Evolutionary conservation across 2,888 invertebrate species (phyloP).

Genomic region (Caenorhabditis sp.): DNA sequence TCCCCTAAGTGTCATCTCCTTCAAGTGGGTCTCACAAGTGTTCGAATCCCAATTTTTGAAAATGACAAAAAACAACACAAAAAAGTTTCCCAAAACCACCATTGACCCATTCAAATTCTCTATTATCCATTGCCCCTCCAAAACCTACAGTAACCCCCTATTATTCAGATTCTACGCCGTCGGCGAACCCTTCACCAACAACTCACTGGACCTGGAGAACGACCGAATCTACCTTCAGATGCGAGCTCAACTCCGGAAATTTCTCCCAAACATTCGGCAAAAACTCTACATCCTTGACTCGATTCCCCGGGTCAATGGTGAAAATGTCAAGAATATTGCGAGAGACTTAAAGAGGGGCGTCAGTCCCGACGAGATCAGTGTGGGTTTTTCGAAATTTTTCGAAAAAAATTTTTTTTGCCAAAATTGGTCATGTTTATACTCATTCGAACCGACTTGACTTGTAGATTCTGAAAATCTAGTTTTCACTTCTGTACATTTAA

Average conservation of each 20-base stretch:
- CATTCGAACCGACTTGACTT: not conserved
- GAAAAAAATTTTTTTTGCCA: not conserved
- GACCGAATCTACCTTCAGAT: conserved; percentile 10
- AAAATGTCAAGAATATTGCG: not conserved
- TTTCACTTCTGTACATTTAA: not conserved
- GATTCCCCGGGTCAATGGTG: not conserved
- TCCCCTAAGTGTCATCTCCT: no score
- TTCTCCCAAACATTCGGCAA: conserved; percentile 1
- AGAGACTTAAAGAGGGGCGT: conserved; percentile 3
- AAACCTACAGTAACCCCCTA: no score
- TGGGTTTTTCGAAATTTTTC: conserved; percentile 1
- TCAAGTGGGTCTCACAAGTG: no score
- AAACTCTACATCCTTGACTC: conserved; percentile 14
- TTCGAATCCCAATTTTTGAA: no score
- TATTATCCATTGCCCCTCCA: no score
- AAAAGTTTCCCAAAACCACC: no score
- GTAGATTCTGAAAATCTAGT: not conserved
- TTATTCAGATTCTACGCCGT: conserved; percentile 17
- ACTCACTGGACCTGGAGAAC: not conserved
- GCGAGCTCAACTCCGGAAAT: not conserved
- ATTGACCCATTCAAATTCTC: no score
- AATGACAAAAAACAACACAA: no score
- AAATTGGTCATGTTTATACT: no score
- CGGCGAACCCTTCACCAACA: conserved; percentile 5
- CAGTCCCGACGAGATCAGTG: not conserved